Evolutionary conservation across 1,140 invertebrate genomes (phyloP).

Genomic region (Rhizoglyphus robini): DNA sequence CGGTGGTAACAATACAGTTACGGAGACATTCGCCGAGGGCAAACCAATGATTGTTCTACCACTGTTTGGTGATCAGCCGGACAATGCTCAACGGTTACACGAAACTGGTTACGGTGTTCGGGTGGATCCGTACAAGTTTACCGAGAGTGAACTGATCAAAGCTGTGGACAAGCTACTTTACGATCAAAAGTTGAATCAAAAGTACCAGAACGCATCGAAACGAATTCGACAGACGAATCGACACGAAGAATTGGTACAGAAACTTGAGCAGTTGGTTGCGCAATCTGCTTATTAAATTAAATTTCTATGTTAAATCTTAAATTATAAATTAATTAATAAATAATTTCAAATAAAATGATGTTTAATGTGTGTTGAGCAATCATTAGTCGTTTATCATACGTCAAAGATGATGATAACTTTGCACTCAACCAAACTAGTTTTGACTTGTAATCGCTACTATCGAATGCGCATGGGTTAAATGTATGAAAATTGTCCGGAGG

Average conservation of each 20-base stretch:
- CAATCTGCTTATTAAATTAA: too few species aligned
- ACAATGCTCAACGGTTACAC: constrained; percentile 17
- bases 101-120: constrained; percentile 10
- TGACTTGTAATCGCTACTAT: too few species aligned
- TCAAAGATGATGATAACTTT: not conserved
- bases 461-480: not conserved
- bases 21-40: constrained; percentile 1
- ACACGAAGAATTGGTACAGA: not conserved
- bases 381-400: not conserved
- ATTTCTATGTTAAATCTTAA: not conserved
- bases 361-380: not conserved
- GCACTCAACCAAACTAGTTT: too few species aligned
- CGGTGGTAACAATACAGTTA: constrained; percentile 18
- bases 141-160: not conserved
- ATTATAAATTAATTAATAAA: not conserved
- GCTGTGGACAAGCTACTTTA: constrained; percentile 12
- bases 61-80: constrained; percentile 19
- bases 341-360: not conserved
- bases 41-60: constrained; percentile 17
- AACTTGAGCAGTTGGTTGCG: not conserved
- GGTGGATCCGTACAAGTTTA: not conserved
- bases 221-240: not conserved
- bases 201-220: not conserved
- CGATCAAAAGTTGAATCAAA: constrained; percentile 11
- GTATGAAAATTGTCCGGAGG: too few species aligned